Evolutionary conservation across 2,797 vertebrate species (phyloP).

Genomic region (Echiichthys vipera): DNA sequence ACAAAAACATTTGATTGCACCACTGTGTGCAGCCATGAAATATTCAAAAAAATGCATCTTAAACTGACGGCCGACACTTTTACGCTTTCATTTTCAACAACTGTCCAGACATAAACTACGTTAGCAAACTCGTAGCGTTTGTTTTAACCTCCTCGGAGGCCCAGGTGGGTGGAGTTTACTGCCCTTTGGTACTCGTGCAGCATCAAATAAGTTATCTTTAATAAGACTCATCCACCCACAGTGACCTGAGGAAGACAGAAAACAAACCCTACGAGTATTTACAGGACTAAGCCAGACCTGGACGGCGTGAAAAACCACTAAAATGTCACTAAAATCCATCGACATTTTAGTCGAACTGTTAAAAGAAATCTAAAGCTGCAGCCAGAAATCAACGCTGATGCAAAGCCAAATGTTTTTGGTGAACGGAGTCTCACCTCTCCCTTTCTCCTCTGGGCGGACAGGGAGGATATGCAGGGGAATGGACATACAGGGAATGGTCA

Average conservation of each 20-base stretch:
- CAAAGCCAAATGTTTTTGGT: conserved; percentile 68
- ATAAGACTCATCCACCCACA: conserved; percentile 23
- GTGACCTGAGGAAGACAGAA: background rate
- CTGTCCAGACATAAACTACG: conserved; percentile 11
- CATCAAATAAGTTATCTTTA: background rate
- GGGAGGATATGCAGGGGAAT: conserved; percentile 60
- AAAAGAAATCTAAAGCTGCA: conserved; percentile 58
- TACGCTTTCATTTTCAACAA: no score
- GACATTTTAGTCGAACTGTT: conserved; percentile 72
- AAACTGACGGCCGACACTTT: no score
- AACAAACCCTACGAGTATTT: conserved; percentile 33
- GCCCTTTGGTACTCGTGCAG: background rate
- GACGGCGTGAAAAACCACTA: conserved; percentile 47
- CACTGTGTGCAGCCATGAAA: conserved; percentile 11
- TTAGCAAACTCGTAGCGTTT: conserved; percentile 43
- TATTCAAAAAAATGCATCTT: background rate
- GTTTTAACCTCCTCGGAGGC: conserved; percentile 20
- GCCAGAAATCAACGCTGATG: conserved; percentile 71
- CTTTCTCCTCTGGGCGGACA: conserved; percentile 76
- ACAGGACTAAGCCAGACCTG: conserved; percentile 17
- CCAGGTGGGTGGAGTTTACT: conserved; percentile 36
- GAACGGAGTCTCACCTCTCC: conserved; percentile 78
- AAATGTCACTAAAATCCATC: conserved; percentile 53
- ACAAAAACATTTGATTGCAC: conserved; percentile 8
- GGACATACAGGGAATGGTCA: conserved; percentile 77